phyloP scores from a whole-genome alignment of 2,797 vertebrate genomes.

The Poecilia picta region DNA sequence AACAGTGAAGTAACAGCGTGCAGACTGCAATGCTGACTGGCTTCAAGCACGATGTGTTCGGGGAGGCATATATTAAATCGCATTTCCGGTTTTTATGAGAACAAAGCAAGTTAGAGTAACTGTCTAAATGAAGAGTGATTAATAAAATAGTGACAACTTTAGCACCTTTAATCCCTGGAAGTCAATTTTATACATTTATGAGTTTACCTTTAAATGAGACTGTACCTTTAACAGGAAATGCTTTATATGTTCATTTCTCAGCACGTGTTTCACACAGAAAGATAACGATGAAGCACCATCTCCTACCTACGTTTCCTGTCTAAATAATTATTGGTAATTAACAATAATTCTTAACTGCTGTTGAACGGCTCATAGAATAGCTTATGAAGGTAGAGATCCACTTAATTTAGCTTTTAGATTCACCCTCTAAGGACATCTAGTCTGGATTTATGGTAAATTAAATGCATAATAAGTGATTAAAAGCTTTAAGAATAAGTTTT shows the following conservation, averaged over 20 bases:
- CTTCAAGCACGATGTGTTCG: background rate
- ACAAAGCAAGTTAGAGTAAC: too few species aligned
- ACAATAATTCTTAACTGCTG: too few species aligned
- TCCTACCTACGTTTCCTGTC: background rate
- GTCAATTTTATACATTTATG: background rate
- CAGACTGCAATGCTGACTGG: background rate
- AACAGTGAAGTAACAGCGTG: background rate
- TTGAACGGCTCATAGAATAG: too few species aligned
- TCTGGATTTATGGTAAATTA: background rate
- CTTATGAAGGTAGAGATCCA: background rate
- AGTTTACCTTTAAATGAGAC: background rate
- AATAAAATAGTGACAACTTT: background rate
- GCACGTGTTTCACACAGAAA: background rate
- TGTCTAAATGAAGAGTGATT: background rate
- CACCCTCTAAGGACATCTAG: background rate
- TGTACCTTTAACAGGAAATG: background rate
- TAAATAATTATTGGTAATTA: background rate
- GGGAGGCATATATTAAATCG: background rate
- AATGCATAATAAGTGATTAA: background rate
- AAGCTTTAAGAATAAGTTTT: background rate
- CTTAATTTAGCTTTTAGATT: background rate
- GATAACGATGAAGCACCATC: background rate
- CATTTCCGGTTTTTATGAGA: background rate
- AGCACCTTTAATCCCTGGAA: background rate
- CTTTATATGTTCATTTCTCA: background rate